Percentiles rank a stretch among this genome's conserved stretches.
Conservation (phyloP, 1,140 invertebrate genomes). For the Drosophila ironensis region DNA sequence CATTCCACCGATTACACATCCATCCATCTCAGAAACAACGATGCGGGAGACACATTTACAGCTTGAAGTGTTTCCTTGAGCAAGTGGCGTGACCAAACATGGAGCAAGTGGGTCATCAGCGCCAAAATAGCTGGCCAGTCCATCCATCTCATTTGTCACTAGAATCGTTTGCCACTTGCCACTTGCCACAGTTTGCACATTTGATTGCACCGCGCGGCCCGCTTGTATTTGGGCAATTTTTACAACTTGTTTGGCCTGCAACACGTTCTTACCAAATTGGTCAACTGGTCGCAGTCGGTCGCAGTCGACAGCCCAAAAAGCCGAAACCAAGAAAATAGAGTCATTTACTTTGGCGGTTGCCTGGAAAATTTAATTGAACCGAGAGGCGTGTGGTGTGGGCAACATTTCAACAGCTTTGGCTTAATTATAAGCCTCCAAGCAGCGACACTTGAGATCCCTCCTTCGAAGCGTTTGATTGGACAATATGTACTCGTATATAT, state of each 20-base stretch:
- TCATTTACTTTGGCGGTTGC: constrained; percentile 34
- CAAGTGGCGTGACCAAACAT: constrained; percentile 43
- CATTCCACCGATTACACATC: constrained; percentile 10
- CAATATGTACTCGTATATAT: constrained; percentile 20
- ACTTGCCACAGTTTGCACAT: constrained; percentile 47
- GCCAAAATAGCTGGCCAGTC: constrained; percentile 38
- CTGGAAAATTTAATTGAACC: constrained; percentile 49
- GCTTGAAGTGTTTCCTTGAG: constrained; percentile 43
- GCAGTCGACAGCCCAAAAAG: constrained; percentile 25
- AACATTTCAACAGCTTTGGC: constrained; percentile 49
- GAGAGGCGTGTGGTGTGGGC: constrained; percentile 33
- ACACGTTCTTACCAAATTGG: constrained; percentile 33
- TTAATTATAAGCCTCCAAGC: constrained; percentile 34
- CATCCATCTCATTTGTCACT: constrained; percentile 38
- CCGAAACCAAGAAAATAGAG: constrained; percentile 40
- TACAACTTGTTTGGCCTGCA: constrained; percentile 28
- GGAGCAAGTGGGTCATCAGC: constrained; percentile 44
- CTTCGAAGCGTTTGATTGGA: constrained; percentile 22
- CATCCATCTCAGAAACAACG: constrained; percentile 34
- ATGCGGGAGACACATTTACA: constrained; percentile 39
- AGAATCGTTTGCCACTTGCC: constrained; percentile 37
- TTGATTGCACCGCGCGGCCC: constrained; percentile 32
- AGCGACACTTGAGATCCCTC: constrained; percentile 22
- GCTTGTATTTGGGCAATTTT: constrained; percentile 39
- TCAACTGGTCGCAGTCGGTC: constrained; percentile 22